These are phyloP conservation scores for Orientallactaga bullata DNA, from an alignment of 2,113 vertebrate genomes.

Conservation along the genomic window DNA sequence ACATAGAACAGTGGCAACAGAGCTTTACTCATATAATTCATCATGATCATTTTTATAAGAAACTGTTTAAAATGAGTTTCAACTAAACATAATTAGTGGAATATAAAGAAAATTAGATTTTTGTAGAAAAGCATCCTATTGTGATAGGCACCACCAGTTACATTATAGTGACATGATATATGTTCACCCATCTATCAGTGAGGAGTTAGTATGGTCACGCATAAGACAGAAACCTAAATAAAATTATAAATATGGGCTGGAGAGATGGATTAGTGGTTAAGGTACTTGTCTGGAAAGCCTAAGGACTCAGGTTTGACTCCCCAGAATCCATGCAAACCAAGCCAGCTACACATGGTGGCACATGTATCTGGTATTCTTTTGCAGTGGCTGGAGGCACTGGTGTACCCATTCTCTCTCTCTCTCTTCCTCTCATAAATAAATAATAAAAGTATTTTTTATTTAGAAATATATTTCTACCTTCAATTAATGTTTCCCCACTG, in stretches of 20 bases:
- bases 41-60: constrained; percentile 15
- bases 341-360: too few species aligned
- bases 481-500: not conserved
- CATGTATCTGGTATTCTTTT: too few species aligned
- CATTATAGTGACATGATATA: too few species aligned
- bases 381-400: too few species aligned
- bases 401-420: too few species aligned
- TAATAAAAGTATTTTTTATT: not conserved
- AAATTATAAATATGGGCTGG: too few species aligned
- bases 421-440: not conserved
- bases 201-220: too few species aligned
- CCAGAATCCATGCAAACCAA: too few species aligned
- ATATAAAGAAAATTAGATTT: constrained; percentile 62
- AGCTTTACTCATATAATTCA: constrained; percentile 21
- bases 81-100: constrained; percentile 64
- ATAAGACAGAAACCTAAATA: not conserved
- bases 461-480: not conserved
- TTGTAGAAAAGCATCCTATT: constrained; percentile 50
- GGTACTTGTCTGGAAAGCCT: too few species aligned
- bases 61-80: not conserved
- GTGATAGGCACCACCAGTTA: not conserved
- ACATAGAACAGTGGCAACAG: not conserved
- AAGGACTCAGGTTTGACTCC: too few species aligned
- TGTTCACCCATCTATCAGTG: too few species aligned
- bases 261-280: too few species aligned